These are phyloP conservation scores for Paralvinella palmiformis DNA, from an alignment of 1,140 invertebrate species.

Conservation along the genomic window DNA sequence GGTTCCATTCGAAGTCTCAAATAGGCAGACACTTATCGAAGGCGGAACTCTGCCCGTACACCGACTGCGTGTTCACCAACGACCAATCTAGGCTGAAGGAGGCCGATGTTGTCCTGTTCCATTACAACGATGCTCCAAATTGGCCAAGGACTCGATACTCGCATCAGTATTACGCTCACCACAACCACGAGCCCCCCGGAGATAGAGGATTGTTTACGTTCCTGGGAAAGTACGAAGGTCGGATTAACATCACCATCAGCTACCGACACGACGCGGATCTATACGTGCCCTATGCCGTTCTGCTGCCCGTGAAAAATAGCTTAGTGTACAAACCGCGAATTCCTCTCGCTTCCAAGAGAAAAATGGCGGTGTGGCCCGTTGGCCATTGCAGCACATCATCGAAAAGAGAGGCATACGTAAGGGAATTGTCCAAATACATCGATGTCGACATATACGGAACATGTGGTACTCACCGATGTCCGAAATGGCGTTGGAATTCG, in stretches of 20 bases:
- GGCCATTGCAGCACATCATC: not conserved
- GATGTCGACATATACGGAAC: constrained; percentile 86
- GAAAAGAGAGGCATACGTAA: constrained; percentile 66
- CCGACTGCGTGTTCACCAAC: not conserved
- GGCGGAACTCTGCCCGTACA: too few relatives aligned
- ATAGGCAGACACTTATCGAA: too few relatives aligned
- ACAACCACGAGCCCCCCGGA: not conserved
- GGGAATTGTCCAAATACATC: constrained; percentile 78
- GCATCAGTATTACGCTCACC: not conserved
- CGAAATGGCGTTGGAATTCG: not conserved
- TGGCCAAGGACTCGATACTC: not conserved
- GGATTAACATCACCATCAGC: not conserved
- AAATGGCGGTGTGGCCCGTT: not conserved
- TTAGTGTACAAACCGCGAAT: not conserved
- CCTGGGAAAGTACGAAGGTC: not conserved
- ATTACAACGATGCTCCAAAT: not conserved
- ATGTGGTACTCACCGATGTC: constrained; percentile 59
- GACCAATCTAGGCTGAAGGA: not conserved
- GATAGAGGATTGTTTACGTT: not conserved
- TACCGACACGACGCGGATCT: not conserved
- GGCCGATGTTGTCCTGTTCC: not conserved
- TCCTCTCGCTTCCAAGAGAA: too few relatives aligned
- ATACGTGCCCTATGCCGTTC: not conserved
- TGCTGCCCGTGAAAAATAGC: not conserved
- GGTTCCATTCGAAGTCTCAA: too few relatives aligned